Conservation (phyloP, 2,888 invertebrate genomes). For the Brenthis ino region DNA sequence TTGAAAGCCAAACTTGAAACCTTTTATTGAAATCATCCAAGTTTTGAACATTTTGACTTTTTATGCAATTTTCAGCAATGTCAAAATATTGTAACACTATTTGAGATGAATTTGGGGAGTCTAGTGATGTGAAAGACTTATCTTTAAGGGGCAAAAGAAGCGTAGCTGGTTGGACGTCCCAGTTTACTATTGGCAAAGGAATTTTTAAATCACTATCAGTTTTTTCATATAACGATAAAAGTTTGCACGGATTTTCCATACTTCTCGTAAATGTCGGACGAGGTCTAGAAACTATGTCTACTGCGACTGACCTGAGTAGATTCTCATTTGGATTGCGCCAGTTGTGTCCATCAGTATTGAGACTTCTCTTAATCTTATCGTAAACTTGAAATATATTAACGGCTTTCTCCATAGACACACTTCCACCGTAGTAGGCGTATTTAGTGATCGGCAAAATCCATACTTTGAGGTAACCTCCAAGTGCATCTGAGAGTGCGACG, state of each 20-base stretch:
- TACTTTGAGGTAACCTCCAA: conserved; percentile 84
- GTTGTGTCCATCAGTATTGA: conserved; percentile 82
- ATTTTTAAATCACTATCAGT: conserved; percentile 55
- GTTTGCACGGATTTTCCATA: conserved; percentile 53
- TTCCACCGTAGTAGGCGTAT: conserved; percentile 84
- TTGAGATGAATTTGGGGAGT: conserved; percentile 53
- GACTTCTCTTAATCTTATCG: conserved; percentile 79
- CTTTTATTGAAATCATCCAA: conserved; percentile 73
- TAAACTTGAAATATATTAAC: conserved; percentile 80
- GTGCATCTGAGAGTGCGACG: conserved; percentile 70
- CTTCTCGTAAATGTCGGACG: conserved; percentile 42
- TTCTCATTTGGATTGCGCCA: conserved; percentile 72
- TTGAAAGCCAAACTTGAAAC: conserved; percentile 79
- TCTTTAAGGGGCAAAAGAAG: conserved; percentile 84
- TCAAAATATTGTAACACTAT: conserved; percentile 82
- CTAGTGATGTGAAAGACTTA: conserved; percentile 52
- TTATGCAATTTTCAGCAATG: conserved; percentile 77
- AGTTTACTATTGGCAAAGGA: conserved; percentile 83
- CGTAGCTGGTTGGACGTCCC: conserved; percentile 74
- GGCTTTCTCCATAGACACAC: conserved; percentile 78
- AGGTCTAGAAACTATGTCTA: conserved; percentile 49
- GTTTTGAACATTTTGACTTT: conserved; percentile 56
- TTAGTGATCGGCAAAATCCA: conserved; percentile 83
- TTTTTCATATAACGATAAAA: conserved; percentile 60
- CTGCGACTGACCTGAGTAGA: conserved; percentile 51